Evolutionary conservation across 2,888 invertebrate species (phyloP), one percentile per base, ranked within the genome.

Genomic region (Cheilosia urbana): DNA sequence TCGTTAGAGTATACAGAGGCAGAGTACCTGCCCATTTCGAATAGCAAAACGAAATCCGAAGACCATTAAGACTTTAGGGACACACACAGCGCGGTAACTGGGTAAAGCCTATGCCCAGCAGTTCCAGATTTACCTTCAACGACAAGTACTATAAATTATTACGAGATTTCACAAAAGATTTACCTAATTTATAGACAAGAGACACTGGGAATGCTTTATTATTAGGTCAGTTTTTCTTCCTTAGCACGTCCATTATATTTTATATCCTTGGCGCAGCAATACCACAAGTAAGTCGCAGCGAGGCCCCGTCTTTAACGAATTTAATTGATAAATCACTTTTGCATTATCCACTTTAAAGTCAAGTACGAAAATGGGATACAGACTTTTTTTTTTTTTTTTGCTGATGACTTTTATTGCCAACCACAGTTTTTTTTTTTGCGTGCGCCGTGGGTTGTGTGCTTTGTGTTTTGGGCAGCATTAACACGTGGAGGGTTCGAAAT

Each of bases 241-340:
- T 78, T 62, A 57, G 62, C 60, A 68, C 72, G 68, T 62, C 40
- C 65, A 82, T 76, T 76, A 66, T 30, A 30, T 9, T 27, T 27
- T 30, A 30, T 30, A 9, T 76, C 58, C 81, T 82, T 60, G 58
- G 53, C 63, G 65, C 51, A 65, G 63, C 45, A 37, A 51, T 76
- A 57, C 68, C 53, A 55, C 34, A 42, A 63, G 19, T 9, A 47
- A 40, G 57, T 19, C 57, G 37, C 60, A 19, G 9, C 6, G 21
- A 42, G 27, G 17, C 15, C 42, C 11, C 60, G n/a, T 27, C 15
- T 19, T 53, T 55, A 45, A 45, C 47, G 47, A 78, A 63, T 83
- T 51, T 83, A 83, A 83, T 83, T 78, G 72, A 83, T 84, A 75
- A 79, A 79, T 84, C 79, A 75, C 83, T 69, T 79, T 79, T 79